phyloP scores from a whole-genome alignment of 2,888 invertebrate species.

The Rhodophaea formosa region DNA sequence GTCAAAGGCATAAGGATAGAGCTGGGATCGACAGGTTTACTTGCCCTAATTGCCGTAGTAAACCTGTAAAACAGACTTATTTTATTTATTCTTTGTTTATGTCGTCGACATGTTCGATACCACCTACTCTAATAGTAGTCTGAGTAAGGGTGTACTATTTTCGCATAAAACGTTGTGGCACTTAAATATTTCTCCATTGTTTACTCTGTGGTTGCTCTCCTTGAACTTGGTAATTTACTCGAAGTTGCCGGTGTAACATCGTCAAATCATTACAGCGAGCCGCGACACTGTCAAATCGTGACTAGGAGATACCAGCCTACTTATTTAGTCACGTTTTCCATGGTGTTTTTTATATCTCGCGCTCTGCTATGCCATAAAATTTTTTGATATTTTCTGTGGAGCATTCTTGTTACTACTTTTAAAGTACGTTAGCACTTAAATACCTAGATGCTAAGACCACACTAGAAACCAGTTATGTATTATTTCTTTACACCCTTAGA shows the following conservation, averaged over 20 bases:
- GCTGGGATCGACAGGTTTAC: too few species aligned
- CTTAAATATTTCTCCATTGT: not conserved
- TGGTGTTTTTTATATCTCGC: not conserved
- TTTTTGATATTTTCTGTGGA: not conserved
- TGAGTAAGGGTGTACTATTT: too few species aligned
- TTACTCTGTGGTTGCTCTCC: not conserved
- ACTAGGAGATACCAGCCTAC: slow-evolving; percentile 9
- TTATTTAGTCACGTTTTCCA: slow-evolving; percentile 7
- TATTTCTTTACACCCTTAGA: too few species aligned
- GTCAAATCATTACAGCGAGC: not conserved
- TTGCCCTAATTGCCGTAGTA: too few species aligned
- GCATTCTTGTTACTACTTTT: not conserved
- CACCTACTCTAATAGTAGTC: too few species aligned
- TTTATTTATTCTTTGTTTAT: too few species aligned
- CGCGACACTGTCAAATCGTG: slow-evolving; percentile 6
- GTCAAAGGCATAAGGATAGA: too few species aligned
- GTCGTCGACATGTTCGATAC: too few species aligned
- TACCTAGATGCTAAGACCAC: too few species aligned
- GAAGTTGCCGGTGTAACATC: not conserved
- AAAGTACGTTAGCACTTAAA: not conserved
- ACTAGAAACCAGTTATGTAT: too few species aligned
- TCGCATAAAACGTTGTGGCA: not conserved
- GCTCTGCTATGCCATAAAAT: not conserved
- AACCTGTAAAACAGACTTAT: too few species aligned
- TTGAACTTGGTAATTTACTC: slow-evolving; percentile 8